phyloP scores from a whole-genome alignment of 64 coral and sea anemone species.

The Pocillopora damicornis region DNA sequence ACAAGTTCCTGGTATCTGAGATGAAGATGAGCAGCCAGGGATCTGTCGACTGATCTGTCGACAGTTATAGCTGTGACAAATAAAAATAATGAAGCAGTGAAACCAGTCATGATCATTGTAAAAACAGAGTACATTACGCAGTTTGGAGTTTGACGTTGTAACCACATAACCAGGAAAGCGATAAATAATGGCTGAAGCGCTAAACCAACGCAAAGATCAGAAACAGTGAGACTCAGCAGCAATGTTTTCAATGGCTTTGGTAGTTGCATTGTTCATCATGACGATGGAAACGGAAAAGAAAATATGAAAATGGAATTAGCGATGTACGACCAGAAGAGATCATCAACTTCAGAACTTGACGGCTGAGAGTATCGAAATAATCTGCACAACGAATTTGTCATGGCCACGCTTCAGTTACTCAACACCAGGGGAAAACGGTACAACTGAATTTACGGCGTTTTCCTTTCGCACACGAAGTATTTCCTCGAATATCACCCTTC shows the following conservation, averaged over 20 bases:
- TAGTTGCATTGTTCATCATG: background rate
- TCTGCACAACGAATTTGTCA: background rate
- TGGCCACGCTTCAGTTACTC: background rate
- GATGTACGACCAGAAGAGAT: background rate
- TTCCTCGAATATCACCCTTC: too few relatives aligned
- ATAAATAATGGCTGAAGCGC: background rate
- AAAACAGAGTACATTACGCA: background rate
- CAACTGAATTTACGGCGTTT: too few relatives aligned
- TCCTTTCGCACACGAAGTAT: too few relatives aligned
- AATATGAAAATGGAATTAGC: background rate
- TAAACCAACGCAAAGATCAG: background rate
- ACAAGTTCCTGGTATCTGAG: constrained; percentile 1
- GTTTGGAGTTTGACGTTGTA: background rate
- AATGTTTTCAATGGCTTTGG: background rate
- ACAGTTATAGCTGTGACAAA: background rate
- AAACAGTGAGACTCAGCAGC: background rate
- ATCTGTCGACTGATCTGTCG: background rate
- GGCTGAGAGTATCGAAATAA: background rate
- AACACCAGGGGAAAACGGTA: background rate
- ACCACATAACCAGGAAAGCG: background rate
- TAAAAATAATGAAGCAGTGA: background rate
- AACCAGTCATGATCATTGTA: background rate
- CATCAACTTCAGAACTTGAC: background rate
- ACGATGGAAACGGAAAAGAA: background rate
- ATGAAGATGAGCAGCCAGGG: background rate